These are phyloP conservation scores for Arctia plantaginis DNA, from an alignment of 2,888 invertebrate species.

Conservation along the genomic window DNA sequence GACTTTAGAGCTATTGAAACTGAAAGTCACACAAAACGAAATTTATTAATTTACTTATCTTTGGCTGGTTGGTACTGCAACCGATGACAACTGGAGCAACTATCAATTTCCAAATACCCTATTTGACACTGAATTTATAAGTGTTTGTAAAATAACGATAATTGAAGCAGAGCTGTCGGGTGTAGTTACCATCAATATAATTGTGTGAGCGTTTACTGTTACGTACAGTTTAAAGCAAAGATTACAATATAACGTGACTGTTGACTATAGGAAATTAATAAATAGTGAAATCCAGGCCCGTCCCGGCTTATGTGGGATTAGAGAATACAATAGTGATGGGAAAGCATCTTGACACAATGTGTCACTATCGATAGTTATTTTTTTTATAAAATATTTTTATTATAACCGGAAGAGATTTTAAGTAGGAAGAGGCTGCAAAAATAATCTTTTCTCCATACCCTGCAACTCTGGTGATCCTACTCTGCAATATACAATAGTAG, in stretches of 20 bases:
- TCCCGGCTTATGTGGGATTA: conserved; percentile 69
- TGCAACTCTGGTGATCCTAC: background rate
- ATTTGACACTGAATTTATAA: background rate
- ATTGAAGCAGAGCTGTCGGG: background rate
- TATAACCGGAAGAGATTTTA: background rate
- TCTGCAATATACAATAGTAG: too few relatives aligned
- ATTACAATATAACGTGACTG: conserved; percentile 7
- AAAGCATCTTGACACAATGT: conserved; percentile 9
- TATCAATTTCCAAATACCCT: background rate
- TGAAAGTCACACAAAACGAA: background rate
- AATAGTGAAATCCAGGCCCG: conserved; percentile 59
- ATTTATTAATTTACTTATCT: background rate
- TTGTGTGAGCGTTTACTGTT: conserved; percentile 34
- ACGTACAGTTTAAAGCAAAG: conserved; percentile 21
- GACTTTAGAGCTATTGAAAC: too few relatives aligned
- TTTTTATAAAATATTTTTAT: background rate
- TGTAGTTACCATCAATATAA: background rate
- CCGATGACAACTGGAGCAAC: background rate
- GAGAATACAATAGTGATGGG: conserved; percentile 62
- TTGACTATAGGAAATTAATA: conserved; percentile 56
- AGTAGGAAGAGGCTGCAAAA: background rate
- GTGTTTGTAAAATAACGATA: background rate
- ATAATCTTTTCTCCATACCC: background rate
- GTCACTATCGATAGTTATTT: conserved; percentile 50
- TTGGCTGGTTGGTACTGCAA: background rate